Base-by-base conservation (phyloP, 2,113 vertebrate genomes). In the Epinephelus moara region DNA sequence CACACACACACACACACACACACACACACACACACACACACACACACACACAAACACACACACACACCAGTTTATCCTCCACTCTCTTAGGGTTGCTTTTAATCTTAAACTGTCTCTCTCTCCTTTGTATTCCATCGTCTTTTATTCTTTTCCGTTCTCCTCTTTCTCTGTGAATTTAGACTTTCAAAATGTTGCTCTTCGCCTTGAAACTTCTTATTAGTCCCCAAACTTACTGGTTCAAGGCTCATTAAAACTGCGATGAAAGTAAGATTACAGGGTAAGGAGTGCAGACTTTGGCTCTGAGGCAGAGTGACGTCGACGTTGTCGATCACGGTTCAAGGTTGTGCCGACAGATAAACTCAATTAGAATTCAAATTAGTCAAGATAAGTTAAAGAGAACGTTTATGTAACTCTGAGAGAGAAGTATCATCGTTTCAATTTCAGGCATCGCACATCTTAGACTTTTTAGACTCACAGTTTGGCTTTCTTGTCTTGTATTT, bases 231-330 rank as follows among this genome's bases (percentile, higher is more conserved):
- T 21, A 57, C 55, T 69, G 14, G 42, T 72, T 66, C 76, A 61
- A 78, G 40, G 53, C 53, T 75, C 60, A 76, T 86, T 86, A 67
- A 90, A 80, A 80, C 19, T 8, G 13, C 1, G 3, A 33, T 62
- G 47, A 81, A 79, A 87, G 72, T 56, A 21, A 47, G 52, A 80
- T 80, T 23, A 55, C 3, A 53, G 21, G 21, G 7, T 8, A 27
- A 17, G 0, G 4, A 63, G 17, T 42, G 23, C 45, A 33, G 23
- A 47, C 14, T 13, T n/a, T 66, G 73, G 56, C 49, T 70, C 42
- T 30, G 17, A 60, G 33, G 49, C 37, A 19, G 25, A 59, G 5
- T 53, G 19, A 69, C n/a, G 37, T 49, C 47, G 13, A 27, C 27
- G 63, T 30, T 15, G 68, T 23, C 14, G 2, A 25, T 74, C 33